Conservation (phyloP, 1,140 invertebrate genomes). For the Frieseomelitta varia region DNA sequence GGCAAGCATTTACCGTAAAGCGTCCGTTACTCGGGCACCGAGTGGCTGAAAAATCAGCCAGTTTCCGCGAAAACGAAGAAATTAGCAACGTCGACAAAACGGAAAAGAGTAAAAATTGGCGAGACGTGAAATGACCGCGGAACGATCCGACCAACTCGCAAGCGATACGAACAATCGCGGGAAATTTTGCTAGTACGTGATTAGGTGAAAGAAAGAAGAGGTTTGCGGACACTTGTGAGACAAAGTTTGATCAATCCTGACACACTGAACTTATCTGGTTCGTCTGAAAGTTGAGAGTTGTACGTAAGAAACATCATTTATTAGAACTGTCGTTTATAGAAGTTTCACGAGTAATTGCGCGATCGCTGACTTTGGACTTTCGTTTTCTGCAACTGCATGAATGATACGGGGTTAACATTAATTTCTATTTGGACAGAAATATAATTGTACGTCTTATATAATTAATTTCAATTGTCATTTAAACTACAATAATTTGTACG, state of each 20-base stretch:
- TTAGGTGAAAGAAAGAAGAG: background rate
- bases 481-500: too few species aligned
- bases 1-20: constrained; percentile 29
- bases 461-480: too few species aligned
- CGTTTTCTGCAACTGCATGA: too few species aligned
- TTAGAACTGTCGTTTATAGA: too few species aligned
- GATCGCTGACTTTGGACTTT: too few species aligned
- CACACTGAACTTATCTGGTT: too few species aligned
- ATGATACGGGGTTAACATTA: too few species aligned
- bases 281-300: too few species aligned
- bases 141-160: background rate
- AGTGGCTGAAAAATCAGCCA: background rate
- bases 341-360: too few species aligned
- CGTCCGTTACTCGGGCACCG: constrained; percentile 19
- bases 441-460: too few species aligned
- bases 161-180: constrained; percentile 3
- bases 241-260: background rate
- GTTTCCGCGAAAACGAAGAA: background rate
- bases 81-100: background rate
- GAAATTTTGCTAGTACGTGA: background rate
- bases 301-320: too few species aligned
- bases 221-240: background rate
- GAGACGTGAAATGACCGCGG: background rate
- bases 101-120: background rate
- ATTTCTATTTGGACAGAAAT: too few species aligned